These are phyloP conservation scores for Danio choprae DNA, from an alignment of 2,797 vertebrate genomes.

Conservation along the genomic window DNA sequence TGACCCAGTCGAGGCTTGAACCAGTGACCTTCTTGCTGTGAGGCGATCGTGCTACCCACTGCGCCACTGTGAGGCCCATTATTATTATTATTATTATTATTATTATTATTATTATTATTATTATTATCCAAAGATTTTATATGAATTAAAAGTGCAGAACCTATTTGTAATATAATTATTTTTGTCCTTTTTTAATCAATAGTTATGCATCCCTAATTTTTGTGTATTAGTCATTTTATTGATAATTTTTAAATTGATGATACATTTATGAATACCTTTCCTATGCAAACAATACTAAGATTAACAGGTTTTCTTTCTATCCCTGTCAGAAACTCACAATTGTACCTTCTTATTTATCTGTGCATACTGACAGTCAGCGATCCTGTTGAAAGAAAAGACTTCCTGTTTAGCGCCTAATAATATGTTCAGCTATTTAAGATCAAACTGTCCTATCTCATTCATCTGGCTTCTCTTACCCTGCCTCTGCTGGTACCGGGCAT, in stretches of 20 bases:
- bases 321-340: background rate
- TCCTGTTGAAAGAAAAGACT: background rate
- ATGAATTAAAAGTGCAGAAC: background rate
- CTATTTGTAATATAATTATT: background rate
- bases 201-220: background rate
- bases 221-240: no score
- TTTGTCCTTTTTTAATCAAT: background rate
- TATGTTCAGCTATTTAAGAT: conserved; percentile 4
- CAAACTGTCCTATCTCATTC: conserved; percentile 38
- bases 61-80: no score
- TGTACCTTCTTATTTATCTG: background rate
- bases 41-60: no score
- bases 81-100: no score
- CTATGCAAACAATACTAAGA: background rate
- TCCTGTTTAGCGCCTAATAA: background rate
- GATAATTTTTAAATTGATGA: no score
- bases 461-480: conserved; percentile 54
- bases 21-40: no score
- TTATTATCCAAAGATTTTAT: background rate
- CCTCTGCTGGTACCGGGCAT: conserved; percentile 4
- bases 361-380: background rate
- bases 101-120: no score
- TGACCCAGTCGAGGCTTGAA: no score
- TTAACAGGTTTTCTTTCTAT: background rate
- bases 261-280: no score